Conservation (phyloP, 2,888 invertebrate genomes). For the Notocelia uddmanniana region DNA sequence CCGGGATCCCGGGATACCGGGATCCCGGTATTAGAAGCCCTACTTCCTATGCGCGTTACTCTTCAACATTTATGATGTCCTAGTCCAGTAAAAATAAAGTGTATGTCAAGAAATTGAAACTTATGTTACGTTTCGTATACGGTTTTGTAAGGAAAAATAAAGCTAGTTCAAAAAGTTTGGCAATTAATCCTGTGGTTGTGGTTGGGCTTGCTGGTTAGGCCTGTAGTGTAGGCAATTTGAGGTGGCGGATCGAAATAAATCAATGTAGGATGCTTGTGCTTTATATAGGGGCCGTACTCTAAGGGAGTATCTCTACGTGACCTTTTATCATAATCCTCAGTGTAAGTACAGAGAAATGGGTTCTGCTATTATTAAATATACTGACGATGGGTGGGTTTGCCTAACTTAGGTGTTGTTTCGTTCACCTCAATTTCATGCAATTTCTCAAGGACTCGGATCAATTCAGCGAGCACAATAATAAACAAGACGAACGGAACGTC, state of each 20-base stretch:
- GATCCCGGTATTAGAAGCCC: too few relatives aligned
- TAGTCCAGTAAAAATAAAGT: conserved; percentile 8
- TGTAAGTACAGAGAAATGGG: background rate
- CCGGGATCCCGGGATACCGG: too few relatives aligned
- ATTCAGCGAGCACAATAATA: conserved; percentile 35
- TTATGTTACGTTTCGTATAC: too few relatives aligned
- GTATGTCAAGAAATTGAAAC: background rate
- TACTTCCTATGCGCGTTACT: conserved; percentile 38
- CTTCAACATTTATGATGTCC: conserved; percentile 2
- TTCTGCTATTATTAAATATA: background rate
- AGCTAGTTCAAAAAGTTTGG: too few relatives aligned
- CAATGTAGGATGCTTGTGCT: background rate
- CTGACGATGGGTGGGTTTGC: background rate
- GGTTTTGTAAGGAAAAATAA: too few relatives aligned
- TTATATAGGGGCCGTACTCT: background rate
- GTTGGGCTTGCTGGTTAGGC: too few relatives aligned
- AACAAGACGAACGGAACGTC: conserved; percentile 46
- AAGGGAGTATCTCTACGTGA: background rate
- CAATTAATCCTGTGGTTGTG: too few relatives aligned
- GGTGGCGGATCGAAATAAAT: background rate
- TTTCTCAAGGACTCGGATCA: conserved; percentile 6
- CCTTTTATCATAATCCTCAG: background rate
- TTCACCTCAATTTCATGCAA: conserved; percentile 4
- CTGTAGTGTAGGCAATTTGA: background rate
- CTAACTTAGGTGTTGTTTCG: conserved; percentile 3